These are phyloP conservation scores for Bombyx mori DNA, from an alignment of 1,140 invertebrate genomes.

Conservation along the genomic window ASM3026992v2 NC_085126.1:12038001-12038500, in stretches of 20 bases:
- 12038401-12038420: conserved; percentile 71
- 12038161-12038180: conserved; percentile 75
- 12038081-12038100: conserved; percentile 72
- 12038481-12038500: conserved; percentile 72
- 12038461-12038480: conserved; percentile 68
- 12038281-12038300: conserved; percentile 71
- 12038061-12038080: conserved; percentile 74
- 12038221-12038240: conserved; percentile 61
- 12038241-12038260: conserved; percentile 73
- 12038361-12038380: conserved; percentile 72
- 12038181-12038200: conserved; percentile 75
- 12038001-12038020: conserved; percentile 77
- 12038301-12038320: conserved; percentile 71
- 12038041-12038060: conserved; percentile 74
- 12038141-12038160: conserved; percentile 75
- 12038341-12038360: conserved; percentile 74
- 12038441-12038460: conserved; percentile 71
- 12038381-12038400: conserved; percentile 66
- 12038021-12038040: conserved; percentile 74
- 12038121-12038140: conserved; percentile 75
- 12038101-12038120: conserved; percentile 73
- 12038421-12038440: conserved; percentile 72
- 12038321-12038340: conserved; percentile 70
- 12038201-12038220: conserved; percentile 73
- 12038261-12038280: conserved; percentile 69